Conservation (phyloP, 2,113 vertebrate genomes). For the Eonycteris spelaea region DNA sequence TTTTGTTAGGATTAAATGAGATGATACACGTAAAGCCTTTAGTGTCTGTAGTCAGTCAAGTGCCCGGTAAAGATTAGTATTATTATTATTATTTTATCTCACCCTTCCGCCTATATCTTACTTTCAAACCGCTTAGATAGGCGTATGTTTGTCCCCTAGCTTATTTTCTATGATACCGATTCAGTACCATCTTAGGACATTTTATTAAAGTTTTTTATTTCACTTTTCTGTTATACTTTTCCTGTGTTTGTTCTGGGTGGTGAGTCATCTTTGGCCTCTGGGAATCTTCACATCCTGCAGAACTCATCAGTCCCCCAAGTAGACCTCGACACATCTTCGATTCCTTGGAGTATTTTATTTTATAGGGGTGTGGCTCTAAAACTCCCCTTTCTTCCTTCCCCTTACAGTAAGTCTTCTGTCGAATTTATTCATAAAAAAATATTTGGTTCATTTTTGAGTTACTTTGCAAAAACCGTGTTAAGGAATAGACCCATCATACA, state of each 20-base stretch:
- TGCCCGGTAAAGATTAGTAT: neutral
- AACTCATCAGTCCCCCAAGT: neutral
- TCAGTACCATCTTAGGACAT: neutral
- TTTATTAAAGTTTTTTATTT: neutral
- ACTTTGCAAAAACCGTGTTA: neutral
- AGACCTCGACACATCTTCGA: neutral
- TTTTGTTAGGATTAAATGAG: neutral
- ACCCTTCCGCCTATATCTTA: neutral
- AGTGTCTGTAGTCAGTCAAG: neutral
- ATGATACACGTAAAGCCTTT: neutral
- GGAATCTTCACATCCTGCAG: neutral
- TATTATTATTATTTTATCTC: neutral
- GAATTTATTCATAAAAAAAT: neutral
- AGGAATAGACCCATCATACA: accelerated
- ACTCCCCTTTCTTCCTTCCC: neutral
- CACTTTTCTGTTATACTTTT: neutral
- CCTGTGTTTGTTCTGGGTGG: neutral
- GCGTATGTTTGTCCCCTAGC: neutral
- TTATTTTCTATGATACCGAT: neutral
- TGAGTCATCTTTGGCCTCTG: neutral
- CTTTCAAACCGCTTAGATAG: neutral
- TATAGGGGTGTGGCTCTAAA: neutral
- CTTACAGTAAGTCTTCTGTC: neutral
- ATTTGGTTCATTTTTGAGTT: neutral
- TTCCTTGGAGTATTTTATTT: neutral